Conservation (phyloP, 2,888 invertebrate species). For the Oxyteleia sp. region DNA sequence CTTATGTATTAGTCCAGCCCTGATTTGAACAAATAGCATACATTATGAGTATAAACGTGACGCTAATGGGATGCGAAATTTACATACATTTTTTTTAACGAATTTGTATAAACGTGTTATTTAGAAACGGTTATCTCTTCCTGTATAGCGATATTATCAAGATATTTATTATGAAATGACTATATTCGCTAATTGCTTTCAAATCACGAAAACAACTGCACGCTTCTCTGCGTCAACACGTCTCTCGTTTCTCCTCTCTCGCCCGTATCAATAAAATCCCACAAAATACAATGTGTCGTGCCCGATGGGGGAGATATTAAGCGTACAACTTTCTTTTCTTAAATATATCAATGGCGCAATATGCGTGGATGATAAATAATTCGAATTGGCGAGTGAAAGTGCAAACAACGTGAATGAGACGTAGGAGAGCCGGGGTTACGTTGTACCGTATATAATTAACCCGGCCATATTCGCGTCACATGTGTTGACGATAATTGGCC, state of each 20-base stretch:
- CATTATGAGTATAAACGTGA: too few species aligned
- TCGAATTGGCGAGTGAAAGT: conserved; percentile 59
- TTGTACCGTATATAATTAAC: conserved; percentile 51
- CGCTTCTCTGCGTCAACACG: neutral
- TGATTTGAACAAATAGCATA: too few species aligned
- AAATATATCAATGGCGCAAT: conserved; percentile 61
- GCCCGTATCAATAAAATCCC: conserved; percentile 27
- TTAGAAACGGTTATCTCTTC: too few species aligned
- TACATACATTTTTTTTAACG: too few species aligned
- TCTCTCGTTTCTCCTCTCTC: neutral
- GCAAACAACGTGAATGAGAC: conserved; percentile 56
- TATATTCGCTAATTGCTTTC: too few species aligned
- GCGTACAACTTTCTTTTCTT: conserved; percentile 57
- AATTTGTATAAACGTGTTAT: too few species aligned
- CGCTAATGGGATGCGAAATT: too few species aligned
- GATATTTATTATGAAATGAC: too few species aligned
- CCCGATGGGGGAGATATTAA: conserved; percentile 19
- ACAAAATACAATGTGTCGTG: conserved; percentile 34
- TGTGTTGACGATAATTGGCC: conserved; percentile 57
- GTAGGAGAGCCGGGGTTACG: conserved; percentile 36
- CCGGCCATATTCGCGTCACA: conserved; percentile 46
- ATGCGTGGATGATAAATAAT: conserved; percentile 51
- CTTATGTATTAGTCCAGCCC: too few species aligned
- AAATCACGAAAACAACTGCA: too few species aligned
- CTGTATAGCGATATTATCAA: too few species aligned